Evolutionary conservation across 2,113 vertebrate species (phyloP), one percentile per base, ranked within the genome.

Genomic region (Cathartes aura): DNA sequence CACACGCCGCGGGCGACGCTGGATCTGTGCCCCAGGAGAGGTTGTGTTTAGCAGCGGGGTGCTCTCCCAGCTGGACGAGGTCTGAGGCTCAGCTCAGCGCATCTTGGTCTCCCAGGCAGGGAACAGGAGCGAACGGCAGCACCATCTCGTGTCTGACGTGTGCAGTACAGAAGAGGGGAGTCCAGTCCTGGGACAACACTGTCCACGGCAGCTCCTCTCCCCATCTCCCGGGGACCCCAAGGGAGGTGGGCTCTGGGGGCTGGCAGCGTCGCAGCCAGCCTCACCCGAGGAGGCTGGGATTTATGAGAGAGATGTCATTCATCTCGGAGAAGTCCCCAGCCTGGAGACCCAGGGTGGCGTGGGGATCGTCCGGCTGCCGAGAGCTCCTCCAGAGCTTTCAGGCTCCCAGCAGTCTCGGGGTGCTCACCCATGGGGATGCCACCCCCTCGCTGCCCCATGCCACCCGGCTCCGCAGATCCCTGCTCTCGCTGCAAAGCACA

Each of bases 61-160:
- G 72, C 29, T 20, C 30, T 50, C 21, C 62, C 20, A 11, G 36
- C 24, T 3, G 2, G 62, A 8, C 9, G 4, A 29, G 62, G n/a
- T 14, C 18, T 11, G 2, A 6, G 43, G 80, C 62, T 24, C 32
- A 4, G 66, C 66, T 2, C 52, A 5, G 79, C 38, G 0, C 59
- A 12, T 5, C 36, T 48, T 3, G 13, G 10, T 7, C 23, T 58
- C 48, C 52, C 60, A 9, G 52, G 52, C 50, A 27, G 66, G 60
- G 52, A 55, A 2, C 22, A 38, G 81, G 72, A 72, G 91, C n/a
- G 93, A 93, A 4, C 95, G 60, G 88, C 94, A 91, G 94, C 92
- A 53, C 96, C 96, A 96, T 48, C 96, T 97, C 78, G 95, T 85
- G 95, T 81, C 73, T 34, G 82, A 3, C 8, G 8, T 1, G 72